Base-by-base conservation (phyloP, 1,140 invertebrate species). In the Drosophila subobscura region DNA sequence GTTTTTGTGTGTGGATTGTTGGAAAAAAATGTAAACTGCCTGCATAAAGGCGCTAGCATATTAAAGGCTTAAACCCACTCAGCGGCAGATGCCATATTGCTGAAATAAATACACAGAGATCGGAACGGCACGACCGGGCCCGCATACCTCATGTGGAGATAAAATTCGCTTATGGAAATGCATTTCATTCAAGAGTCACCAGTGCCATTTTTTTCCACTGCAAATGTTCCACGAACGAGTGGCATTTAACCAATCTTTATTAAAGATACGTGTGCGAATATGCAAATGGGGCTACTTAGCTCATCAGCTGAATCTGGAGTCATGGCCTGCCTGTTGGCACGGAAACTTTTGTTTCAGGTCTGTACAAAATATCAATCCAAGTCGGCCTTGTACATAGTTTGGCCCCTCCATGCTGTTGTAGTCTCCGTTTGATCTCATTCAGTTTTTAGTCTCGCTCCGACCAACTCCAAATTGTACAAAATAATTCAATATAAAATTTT, bases 31-130 rank as follows among this genome's bases (percentile, higher is more conserved):
- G 5, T 14, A 4, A n/a, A 14, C 33, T 50, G 73, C 63, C 53
- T 58, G 44, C 42, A 79, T 75, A 83, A 84, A 71, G 72, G 72
- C 68, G 66, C 23, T 63, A 49, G 53, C 74, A 86, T 80, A 71
- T 86, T 67, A 86, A 86, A 85, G 70, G 77, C 79, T 85, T 86
- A 75, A 63, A 45, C 56, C 59, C 58, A 72, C 61, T 79, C 66
- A 70, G 63, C 67, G 72, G 67, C 67, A 74, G 73, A 72, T 84
- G 56, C 59, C 75, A 72, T 56, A 76, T 76, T 68, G 54, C 49
- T 73, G 61, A 63, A 80, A 74, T 58, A 66, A 64, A 54, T 57
- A 42, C 40, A 56, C 41, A 51, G 45, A 53, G 41, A 25, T 40
- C 37, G 49, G 2, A 16, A 5, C 10, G 7, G 41, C 4, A 14